These are phyloP conservation scores for Pao palembangensis DNA, from an alignment of 2,113 vertebrate genomes.

Conservation along the genomic window DNA sequence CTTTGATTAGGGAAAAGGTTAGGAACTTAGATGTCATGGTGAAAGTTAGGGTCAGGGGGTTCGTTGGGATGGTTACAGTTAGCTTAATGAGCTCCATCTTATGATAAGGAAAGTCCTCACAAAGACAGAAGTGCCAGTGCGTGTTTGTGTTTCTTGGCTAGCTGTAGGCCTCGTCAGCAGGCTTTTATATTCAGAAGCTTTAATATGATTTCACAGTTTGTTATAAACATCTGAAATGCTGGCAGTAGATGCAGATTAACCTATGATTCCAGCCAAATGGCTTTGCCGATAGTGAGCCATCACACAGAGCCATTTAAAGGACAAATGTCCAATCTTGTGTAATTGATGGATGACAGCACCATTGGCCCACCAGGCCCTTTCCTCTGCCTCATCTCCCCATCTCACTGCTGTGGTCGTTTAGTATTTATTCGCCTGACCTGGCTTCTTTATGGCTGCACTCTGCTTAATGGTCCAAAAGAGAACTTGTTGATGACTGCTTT, in stretches of 20 bases:
- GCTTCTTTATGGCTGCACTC: constrained; percentile 42
- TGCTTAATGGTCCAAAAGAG: constrained; percentile 59
- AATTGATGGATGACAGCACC: constrained; percentile 38
- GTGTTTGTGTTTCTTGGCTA: too few species aligned
- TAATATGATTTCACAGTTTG: constrained; percentile 37
- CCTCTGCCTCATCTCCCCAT: constrained; percentile 28
- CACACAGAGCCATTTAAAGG: constrained; percentile 30
- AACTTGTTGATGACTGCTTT: constrained; percentile 16
- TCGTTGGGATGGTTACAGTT: too few species aligned
- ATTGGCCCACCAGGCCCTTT: constrained; percentile 11
- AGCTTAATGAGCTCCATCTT: too few species aligned
- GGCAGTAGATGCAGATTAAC: constrained; percentile 27
- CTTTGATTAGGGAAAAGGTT: too few species aligned
- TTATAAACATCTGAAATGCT: constrained; percentile 33
- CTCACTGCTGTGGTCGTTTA: constrained; percentile 27
- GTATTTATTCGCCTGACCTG: constrained; percentile 51
- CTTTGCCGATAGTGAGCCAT: constrained; percentile 37
- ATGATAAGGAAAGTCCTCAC: too few species aligned
- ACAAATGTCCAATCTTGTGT: constrained; percentile 37
- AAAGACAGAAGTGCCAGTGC: too few species aligned
- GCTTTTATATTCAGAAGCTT: too few species aligned
- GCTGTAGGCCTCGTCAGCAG: too few species aligned
- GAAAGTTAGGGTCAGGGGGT: too few species aligned
- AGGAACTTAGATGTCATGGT: too few species aligned
- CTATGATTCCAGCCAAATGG: constrained; percentile 31